phyloP scores from a whole-genome alignment of 2,888 invertebrate species.

The Morpho achilles region DNA sequence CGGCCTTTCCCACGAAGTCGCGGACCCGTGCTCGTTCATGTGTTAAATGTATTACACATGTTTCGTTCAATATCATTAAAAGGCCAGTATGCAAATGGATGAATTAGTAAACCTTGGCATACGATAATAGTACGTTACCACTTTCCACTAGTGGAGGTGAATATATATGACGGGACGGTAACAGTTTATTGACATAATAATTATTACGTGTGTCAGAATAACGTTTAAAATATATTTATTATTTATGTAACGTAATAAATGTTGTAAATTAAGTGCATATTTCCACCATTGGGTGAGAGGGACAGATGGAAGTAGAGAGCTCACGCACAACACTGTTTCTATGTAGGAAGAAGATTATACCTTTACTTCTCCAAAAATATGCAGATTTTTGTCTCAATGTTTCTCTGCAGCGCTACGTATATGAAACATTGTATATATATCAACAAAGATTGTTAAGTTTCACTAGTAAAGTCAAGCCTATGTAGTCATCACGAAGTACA shows the following conservation, averaged over 20 bases:
- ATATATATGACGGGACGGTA: constrained; percentile 21
- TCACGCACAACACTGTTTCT: too few relatives aligned
- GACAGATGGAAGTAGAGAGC: too few relatives aligned
- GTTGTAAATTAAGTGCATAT: too few relatives aligned
- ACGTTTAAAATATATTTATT: constrained; percentile 4
- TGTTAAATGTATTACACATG: constrained; percentile 45
- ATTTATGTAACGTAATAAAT: not conserved
- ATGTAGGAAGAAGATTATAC: too few relatives aligned
- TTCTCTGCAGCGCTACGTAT: too few relatives aligned
- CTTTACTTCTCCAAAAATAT: too few relatives aligned
- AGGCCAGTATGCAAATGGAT: constrained; percentile 62
- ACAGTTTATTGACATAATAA: constrained; percentile 23
- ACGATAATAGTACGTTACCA: constrained; percentile 35
- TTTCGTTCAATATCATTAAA: constrained; percentile 48
- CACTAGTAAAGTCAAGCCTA: too few relatives aligned
- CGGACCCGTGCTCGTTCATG: constrained; percentile 46
- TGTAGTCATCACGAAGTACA: too few relatives aligned
- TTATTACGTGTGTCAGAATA: constrained; percentile 20
- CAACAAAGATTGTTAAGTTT: too few relatives aligned
- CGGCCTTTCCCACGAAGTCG: constrained; percentile 65
- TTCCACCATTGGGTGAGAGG: too few relatives aligned
- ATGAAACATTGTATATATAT: too few relatives aligned
- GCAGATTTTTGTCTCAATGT: too few relatives aligned
- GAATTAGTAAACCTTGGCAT: constrained; percentile 61
- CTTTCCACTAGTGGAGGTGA: constrained; percentile 26